Conservation (phyloP, 2,113 vertebrate species). For the Pithys albifrons region DNA sequence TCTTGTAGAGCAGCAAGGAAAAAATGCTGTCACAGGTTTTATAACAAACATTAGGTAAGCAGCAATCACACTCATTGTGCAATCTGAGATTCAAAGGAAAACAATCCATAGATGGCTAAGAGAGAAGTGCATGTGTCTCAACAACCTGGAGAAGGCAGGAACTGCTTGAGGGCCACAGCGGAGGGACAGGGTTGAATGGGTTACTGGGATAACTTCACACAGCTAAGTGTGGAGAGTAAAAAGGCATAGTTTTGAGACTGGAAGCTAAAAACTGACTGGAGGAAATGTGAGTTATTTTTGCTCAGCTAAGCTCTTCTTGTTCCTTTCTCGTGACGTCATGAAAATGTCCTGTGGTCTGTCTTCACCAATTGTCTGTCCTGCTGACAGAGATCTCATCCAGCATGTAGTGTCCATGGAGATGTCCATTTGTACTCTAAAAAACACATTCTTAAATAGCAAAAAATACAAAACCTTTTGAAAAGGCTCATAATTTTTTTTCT, state of each 20-base stretch:
- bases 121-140: neutral
- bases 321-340: neutral
- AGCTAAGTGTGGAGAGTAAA: neutral
- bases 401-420: neutral
- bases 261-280: neutral
- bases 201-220: neutral
- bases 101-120: slow-evolving; percentile 5
- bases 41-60: slow-evolving; percentile 52
- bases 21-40: slow-evolving; percentile 65
- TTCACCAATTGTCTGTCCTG: neutral
- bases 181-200: neutral
- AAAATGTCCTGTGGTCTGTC: neutral
- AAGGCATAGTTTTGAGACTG: neutral
- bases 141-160: neutral
- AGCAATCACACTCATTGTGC: neutral
- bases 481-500: neutral
- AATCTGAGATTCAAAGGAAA: slow-evolving; percentile 13
- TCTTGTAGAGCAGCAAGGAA: slow-evolving; percentile 31
- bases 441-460: neutral
- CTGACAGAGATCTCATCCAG: neutral
- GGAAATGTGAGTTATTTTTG: neutral
- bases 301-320: neutral
- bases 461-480: neutral
- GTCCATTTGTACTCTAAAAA: neutral
- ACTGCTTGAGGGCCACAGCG: neutral